Evolutionary conservation across 2,888 invertebrate genomes (phyloP), one percentile per base, ranked within the genome.

Genomic region (Diloba caeruleocephala): DNA sequence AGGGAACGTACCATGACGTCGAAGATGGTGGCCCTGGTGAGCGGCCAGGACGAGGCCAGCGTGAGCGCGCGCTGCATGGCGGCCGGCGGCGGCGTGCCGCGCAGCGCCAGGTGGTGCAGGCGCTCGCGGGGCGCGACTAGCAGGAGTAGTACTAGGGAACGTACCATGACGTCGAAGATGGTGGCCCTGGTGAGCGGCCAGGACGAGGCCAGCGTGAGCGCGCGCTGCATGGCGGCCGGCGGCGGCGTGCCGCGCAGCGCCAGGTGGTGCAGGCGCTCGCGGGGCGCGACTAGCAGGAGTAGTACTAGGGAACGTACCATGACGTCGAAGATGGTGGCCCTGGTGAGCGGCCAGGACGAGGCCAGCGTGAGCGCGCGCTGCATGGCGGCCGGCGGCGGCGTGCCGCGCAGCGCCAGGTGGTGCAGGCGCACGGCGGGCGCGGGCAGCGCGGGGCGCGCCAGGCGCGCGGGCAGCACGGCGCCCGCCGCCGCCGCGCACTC

Each of bases 101-200:
- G 96, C 67, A 97, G 94, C 49, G 98, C 96, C 71, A 98, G 95
- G 56, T n/a, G n/a, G n/a, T n/a, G n/a, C n/a, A n/a, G n/a, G n/a
- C n/a, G n/a, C n/a, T n/a, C n/a, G n/a, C 98, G 94, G 29, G 97
- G 95, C 1, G 98, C 97, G 72, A 99, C 2, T 19, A 19, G 5
- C 19, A 19, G 9, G 3, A 8, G 1, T 26, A n/a, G 2, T 2
- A 23, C 1, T 6, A 8, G 23, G 3, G 23, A 1, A 15, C 94
- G 94, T 81, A 97, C 97, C 96, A 98, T 97, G 19, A 9, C n/a
- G n/a, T 25, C n/a, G n/a, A 26, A 26, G 78, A 99, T 97, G 37
- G 98, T 98, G 10, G 98, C 98, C 67, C 97, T 95, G 65, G 98
- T 98, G 44, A 99, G 94, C 21, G 98, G 98, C 98, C 98, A 99